A percentile compares a stretch with the other conserved stretches of the same genome.
Evolutionary conservation across 2,888 invertebrate species (phyloP).

Genomic region (Oscheius sp.): DNA sequence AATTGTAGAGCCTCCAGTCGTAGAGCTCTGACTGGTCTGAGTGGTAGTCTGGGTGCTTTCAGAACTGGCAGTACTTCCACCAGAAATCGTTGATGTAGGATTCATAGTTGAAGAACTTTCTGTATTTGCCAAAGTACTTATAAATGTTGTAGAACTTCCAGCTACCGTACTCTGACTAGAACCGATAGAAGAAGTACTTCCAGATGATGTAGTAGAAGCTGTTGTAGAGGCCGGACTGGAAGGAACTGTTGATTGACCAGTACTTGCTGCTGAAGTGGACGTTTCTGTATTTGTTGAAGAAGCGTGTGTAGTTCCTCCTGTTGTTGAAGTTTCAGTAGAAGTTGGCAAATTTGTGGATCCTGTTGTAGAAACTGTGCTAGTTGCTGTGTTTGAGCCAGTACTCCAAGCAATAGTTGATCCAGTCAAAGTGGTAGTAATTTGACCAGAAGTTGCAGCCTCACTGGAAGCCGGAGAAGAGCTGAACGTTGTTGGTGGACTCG

Average conservation of each 20-base stretch:
- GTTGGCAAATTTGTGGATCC: background rate
- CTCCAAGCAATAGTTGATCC: background rate
- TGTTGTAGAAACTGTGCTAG: background rate
- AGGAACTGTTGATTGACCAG: background rate
- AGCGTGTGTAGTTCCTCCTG: background rate
- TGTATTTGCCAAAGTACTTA: no score
- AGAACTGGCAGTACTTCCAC: background rate
- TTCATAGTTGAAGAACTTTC: background rate
- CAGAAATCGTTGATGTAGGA: background rate
- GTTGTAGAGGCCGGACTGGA: no score
- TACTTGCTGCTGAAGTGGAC: background rate
- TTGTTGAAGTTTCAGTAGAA: background rate
- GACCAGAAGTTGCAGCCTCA: background rate
- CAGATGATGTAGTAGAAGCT: no score
- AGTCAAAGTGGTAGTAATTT: background rate
- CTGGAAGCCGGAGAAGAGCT: background rate
- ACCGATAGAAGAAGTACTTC: no score
- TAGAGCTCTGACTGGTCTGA: no score
- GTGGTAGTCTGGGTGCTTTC: no score
- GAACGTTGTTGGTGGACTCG: background rate
- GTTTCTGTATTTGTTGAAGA: background rate
- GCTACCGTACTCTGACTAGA: no score
- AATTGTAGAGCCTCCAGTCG: no score
- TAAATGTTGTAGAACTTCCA: no score
- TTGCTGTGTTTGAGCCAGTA: background rate